Evolutionary conservation across 2,797 vertebrate genomes (phyloP).

Genomic region (Rhynchotus rufescens): DNA sequence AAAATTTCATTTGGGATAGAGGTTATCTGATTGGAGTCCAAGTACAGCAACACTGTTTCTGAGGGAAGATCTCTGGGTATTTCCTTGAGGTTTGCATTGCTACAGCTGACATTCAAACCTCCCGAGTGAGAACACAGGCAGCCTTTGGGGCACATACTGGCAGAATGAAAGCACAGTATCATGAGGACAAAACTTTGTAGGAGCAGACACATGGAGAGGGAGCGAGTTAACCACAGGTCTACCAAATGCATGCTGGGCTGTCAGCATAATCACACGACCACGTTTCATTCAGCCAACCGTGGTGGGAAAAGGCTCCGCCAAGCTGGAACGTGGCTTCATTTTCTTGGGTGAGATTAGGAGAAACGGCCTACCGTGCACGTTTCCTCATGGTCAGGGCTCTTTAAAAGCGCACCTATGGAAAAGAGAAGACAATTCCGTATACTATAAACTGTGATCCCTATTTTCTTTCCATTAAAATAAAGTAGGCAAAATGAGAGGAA

Average conservation of each 20-base stretch:
- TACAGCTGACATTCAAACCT: slow-evolving; percentile 94
- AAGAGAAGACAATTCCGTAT: slow-evolving; percentile 33
- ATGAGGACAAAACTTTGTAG: slow-evolving; percentile 98
- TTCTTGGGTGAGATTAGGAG: slow-evolving; percentile 2
- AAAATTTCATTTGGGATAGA: slow-evolving; percentile 95
- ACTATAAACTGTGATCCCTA: neutral
- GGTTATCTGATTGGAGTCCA: slow-evolving; percentile 97
- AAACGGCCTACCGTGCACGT: slow-evolving; percentile 18
- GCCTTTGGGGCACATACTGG: slow-evolving; percentile 98
- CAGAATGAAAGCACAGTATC: slow-evolving; percentile 97
- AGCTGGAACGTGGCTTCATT: slow-evolving; percentile 68
- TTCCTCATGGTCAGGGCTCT: slow-evolving; percentile 71
- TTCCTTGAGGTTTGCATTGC: slow-evolving; percentile 95
- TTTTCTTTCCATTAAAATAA: slow-evolving; percentile 11
- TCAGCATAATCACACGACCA: slow-evolving; percentile 91
- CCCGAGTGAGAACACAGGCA: slow-evolving; percentile 92
- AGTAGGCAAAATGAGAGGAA: neutral
- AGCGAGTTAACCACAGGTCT: slow-evolving; percentile 97
- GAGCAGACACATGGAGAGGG: slow-evolving; percentile 98
- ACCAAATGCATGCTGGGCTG: slow-evolving; percentile 95
- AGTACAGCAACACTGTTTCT: slow-evolving; percentile 91
- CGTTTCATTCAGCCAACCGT: slow-evolving; percentile 79
- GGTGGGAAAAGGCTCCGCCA: slow-evolving; percentile 74
- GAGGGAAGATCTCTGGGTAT: slow-evolving; percentile 93
- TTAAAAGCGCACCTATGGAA: slow-evolving; percentile 64